Conservation (phyloP, 2,797 vertebrate species). For the Chromobotia macracanthus region DNA sequence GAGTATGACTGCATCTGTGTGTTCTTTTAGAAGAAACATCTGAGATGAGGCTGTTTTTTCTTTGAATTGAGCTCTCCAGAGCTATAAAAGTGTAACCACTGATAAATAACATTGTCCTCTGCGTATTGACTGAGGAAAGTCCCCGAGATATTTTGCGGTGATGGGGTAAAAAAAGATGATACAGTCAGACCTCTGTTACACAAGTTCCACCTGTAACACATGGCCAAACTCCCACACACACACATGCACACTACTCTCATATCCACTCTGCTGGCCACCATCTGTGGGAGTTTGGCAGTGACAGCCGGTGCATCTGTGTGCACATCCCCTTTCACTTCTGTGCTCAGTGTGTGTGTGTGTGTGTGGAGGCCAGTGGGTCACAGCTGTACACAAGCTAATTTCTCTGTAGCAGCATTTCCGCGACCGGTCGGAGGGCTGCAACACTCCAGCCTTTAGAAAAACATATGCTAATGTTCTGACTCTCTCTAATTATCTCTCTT, state of each 20-base stretch:
- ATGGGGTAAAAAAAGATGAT: conserved; percentile 20
- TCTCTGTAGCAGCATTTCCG: conserved; percentile 58
- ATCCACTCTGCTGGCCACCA: conserved; percentile 78
- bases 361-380: conserved; percentile 48
- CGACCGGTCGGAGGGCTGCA: neutral
- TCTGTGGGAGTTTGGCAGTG: conserved; percentile 76
- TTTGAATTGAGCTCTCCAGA: no score
- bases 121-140: conserved; percentile 53
- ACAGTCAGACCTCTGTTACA: conserved; percentile 50
- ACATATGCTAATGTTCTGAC: conserved; percentile 43
- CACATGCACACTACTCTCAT: conserved; percentile 73
- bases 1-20: no score
- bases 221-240: conserved; percentile 50
- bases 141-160: conserved; percentile 58
- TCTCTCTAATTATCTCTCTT: neutral
- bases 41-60: no score
- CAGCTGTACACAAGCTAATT: conserved; percentile 62
- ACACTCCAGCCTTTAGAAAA: conserved; percentile 40
- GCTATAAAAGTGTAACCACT: neutral
- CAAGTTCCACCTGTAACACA: conserved; percentile 62
- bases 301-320: conserved; percentile 76
- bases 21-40: no score
- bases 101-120: conserved; percentile 15
- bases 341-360: conserved; percentile 48
- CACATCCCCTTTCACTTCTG: conserved; percentile 83